Conservation (phyloP, 2,113 vertebrate genomes). For the Gymnocephalus cernua region DNA sequence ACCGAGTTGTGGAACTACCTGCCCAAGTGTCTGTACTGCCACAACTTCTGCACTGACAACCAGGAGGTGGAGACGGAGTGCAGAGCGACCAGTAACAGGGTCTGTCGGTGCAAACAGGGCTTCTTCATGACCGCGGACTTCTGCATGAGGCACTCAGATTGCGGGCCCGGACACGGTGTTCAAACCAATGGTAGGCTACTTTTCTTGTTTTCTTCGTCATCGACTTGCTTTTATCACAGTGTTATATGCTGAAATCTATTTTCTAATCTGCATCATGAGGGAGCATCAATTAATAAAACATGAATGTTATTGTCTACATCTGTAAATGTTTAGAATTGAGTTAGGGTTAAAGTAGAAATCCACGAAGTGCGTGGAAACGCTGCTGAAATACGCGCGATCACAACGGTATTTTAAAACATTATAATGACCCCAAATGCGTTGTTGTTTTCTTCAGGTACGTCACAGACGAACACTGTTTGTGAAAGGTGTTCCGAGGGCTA, state of each 20-base stretch:
- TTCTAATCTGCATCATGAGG: not conserved
- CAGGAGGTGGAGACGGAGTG: conserved; percentile 77
- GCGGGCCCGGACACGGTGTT: conserved; percentile 70
- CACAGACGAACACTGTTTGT: conserved; percentile 72
- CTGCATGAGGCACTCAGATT: conserved; percentile 72
- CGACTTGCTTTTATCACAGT: not conserved
- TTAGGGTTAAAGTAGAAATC: not conserved
- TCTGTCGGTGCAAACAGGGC: conserved; percentile 80
- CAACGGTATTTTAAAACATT: not conserved
- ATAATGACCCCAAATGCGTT: not conserved
- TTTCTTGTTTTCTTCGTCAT: not conserved
- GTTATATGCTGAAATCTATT: not conserved
- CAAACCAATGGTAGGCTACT: conserved; percentile 66
- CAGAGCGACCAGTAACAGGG: conserved; percentile 60
- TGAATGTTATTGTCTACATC: not conserved
- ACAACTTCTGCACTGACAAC: conserved; percentile 66
- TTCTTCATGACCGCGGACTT: conserved; percentile 64
- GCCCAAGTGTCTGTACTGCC: conserved; percentile 81
- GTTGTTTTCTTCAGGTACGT: conserved; percentile 65
- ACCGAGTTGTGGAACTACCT: conserved; percentile 83
- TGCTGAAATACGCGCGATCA: not conserved
- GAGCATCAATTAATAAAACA: not conserved
- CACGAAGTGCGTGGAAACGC: not conserved
- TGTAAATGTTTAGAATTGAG: not conserved
- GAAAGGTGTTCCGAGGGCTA: conserved; percentile 64